Evolutionary conservation across 2,113 vertebrate species (phyloP).

Genomic region (Mirza zaza): DNA sequence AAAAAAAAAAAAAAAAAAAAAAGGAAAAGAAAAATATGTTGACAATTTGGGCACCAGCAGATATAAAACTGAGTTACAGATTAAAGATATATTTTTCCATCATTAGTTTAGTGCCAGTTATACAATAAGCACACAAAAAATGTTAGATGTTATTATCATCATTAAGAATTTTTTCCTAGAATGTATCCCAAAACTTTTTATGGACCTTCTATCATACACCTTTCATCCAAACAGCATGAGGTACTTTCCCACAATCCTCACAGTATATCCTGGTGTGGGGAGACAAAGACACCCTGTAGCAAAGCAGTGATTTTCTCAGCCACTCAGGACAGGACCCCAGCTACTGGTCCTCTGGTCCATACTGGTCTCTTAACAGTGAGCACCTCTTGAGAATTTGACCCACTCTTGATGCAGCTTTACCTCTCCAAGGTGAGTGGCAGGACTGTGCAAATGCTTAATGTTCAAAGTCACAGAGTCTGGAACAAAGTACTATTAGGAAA

Average conservation of each 20-base stretch:
- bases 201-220: neutral
- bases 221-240: conserved; percentile 9
- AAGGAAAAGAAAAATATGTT: neutral
- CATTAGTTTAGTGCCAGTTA: neutral
- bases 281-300: neutral
- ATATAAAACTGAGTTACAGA: conserved; percentile 12
- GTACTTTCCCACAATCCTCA: neutral
- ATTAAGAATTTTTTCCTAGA: neutral
- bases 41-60: neutral
- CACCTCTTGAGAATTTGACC: neutral
- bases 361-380: neutral
- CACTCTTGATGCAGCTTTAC: neutral
- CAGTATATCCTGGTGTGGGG: neutral
- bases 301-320: neutral
- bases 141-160: neutral
- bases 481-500: neutral
- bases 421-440: neutral
- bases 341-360: neutral
- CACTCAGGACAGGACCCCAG: neutral
- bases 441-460: neutral
- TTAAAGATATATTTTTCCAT: neutral
- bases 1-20: too few species aligned
- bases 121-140: neutral
- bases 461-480: neutral
- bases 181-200: neutral